Base-by-base conservation (phyloP, 2,113 vertebrate species). In the Rhizomys pruinosus region DNA sequence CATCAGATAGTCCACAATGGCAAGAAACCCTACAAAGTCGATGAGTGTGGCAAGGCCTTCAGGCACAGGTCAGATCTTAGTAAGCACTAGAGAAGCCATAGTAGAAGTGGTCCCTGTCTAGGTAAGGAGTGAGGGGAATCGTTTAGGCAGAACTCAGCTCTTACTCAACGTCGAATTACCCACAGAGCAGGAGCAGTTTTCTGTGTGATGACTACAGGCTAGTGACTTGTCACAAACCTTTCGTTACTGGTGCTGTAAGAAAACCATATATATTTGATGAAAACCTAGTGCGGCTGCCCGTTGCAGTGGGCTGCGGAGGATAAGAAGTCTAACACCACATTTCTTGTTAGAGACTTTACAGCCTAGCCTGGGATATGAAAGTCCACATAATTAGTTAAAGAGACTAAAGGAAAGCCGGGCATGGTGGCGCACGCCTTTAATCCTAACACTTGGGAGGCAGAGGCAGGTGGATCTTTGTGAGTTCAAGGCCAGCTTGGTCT, bases 21-120 rank as follows among this genome's bases (percentile, higher is more conserved):
- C n/a, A n/a, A n/a, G n/a, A n/a, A 84, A 19, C 92, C 91, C 37
- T 71, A 66, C 64, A 92, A 82, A 20, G 92, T 91, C 7, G 55
- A 87, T 7, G 89, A 77, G 15, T 90, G 81, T 73, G 86, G 81
- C 22, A 84, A 79, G 44, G 73, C 92, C 78, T 96, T 97, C 84
- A 84, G 92, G 32, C 84, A 95, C 91, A 92, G 59, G 78, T 94
- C 89, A 90, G 95, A 91, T 10, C 92, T 95, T 87, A 81, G 69
- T 78, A 92, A 90, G 63, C 91, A 94, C 71, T n/a, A 89, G 87
- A 92, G 93, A 76, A 92, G 84, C 63, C 79, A 85, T 47, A 81
- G 19, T 37, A 84, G 89, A 93, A 29, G 47, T 78, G 77, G 69
- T 61, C 34, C 80, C 22, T 89, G n/a, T 88, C 37, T 29, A 27